These are phyloP conservation scores for Dendrolimus kikuchii DNA, from an alignment of 1,140 invertebrate genomes.

Conservation along the genomic window DNA sequence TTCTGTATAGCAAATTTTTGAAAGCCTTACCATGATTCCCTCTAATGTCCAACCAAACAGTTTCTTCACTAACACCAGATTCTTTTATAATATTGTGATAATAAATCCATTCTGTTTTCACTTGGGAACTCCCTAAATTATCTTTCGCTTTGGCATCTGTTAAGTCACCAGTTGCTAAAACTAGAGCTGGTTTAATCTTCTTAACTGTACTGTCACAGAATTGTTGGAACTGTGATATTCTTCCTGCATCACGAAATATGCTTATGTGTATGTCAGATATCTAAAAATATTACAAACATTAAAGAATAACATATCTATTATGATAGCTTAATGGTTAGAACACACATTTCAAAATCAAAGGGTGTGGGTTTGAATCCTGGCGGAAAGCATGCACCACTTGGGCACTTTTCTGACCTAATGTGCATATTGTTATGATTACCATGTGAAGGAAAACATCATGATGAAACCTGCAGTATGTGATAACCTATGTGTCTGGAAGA, in stretches of 20 bases:
- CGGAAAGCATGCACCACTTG: too few species aligned
- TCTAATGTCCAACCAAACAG: slow-evolving; percentile 91
- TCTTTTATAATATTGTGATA: slow-evolving; percentile 84
- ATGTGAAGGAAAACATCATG: too few species aligned
- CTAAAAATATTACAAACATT: slow-evolving; percentile 61
- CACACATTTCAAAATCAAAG: too few species aligned
- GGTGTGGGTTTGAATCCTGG: too few species aligned
- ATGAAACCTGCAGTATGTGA: too few species aligned
- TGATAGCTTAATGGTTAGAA: neutral
- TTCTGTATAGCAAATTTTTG: neutral
- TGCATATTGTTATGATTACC: too few species aligned
- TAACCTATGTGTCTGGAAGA: too few species aligned
- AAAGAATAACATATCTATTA: neutral
- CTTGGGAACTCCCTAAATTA: slow-evolving; percentile 87
- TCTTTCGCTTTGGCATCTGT: slow-evolving; percentile 90
- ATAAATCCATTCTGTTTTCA: slow-evolving; percentile 87
- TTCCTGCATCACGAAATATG: slow-evolving; percentile 82
- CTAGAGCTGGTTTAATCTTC: slow-evolving; percentile 84
- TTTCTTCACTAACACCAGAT: slow-evolving; percentile 78
- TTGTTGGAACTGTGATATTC: slow-evolving; percentile 84
- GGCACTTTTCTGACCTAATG: too few species aligned
- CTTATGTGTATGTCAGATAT: slow-evolving; percentile 93
- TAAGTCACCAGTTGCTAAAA: slow-evolving; percentile 90
- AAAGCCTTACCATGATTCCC: slow-evolving; percentile 91
- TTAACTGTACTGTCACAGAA: slow-evolving; percentile 86